phyloP scores from a whole-genome alignment of 2,888 invertebrate genomes.

The Tipula vernalis region DNA sequence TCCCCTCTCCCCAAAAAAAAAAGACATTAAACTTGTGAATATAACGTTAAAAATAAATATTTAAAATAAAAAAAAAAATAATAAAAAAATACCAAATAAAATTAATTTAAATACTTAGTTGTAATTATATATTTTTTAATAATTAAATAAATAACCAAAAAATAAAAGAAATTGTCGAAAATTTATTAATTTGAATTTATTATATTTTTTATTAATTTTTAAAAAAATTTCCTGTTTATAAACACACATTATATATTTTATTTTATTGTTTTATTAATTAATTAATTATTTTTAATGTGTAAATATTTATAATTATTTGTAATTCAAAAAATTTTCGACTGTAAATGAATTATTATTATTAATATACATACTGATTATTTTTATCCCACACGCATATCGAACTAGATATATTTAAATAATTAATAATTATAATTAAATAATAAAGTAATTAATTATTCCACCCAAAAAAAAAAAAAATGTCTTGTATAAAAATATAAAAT shows the following conservation, averaged over 20 bases:
- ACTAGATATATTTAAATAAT: background rate
- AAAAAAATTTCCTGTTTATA: background rate
- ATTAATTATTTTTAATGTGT: background rate
- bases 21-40: background rate
- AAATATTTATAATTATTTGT: background rate
- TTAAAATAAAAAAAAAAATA: background rate
- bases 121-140: background rate
- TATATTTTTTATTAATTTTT: background rate
- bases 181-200: constrained; percentile 6
- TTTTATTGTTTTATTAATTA: constrained; percentile 4
- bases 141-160: background rate
- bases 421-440: background rate
- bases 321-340: background rate
- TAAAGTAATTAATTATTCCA: background rate
- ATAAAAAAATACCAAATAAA: constrained; percentile 7
- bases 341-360: background rate
- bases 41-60: background rate
- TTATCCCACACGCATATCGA: constrained; percentile 8
- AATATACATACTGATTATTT: background rate
- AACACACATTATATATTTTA: background rate
- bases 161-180: constrained; percentile 8
- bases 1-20: background rate
- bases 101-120: background rate
- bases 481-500: constrained; percentile 5
- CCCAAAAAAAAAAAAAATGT: background rate